Base-by-base conservation (phyloP, 2,797 vertebrate species). In the Peromyscus eremicus region DNA sequence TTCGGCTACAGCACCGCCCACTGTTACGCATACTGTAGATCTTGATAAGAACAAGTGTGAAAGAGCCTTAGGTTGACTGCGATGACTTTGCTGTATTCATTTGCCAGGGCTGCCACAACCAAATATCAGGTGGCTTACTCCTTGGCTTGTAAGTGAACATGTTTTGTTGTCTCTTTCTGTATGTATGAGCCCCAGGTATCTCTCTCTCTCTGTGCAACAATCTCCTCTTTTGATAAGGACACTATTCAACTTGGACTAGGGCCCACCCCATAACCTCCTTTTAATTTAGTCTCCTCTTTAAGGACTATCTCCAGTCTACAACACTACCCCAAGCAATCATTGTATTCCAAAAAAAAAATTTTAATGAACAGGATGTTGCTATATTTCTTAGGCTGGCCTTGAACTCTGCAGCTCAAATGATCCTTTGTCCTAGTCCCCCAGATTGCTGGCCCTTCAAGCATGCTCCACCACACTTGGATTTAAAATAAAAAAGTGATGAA, bases 341-440 rank as follows among this genome's bases (percentile, higher is more conserved):
- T 89, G 57, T 52, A 93, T 88, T 83, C 60, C 37, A 43, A 49
- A 77, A 91, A 77, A 91, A 82, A 40, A 73, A 37, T 37, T 79
- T 37, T 46, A 80, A 71, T 5, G 43, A 81, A 37, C 29, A 71
- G 19, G 6, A 11, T 49, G 49, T 81, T 21, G 40, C 32, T 43
- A 32, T 75, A 46, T 37, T 92, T 25, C 3, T 34, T 17, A 40
- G 46, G 46, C 40, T 43, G 25, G 7, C 19, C 46, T 27, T 64
- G n/a, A 86, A 68, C 19, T 77, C 91, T 37, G 37, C 25, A 46
- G 17, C 12, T 77, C 7, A 66, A 90, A 64, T 49, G 40, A 37
- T 52, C 43, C 71, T 62, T 29, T 77, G 17, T 43, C 29, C 64
- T 32, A 46, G 40, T 29, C 13, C 32, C 19, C 57, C 73, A 89